These are phyloP conservation scores for Drosophila cognata DNA, from an alignment of 2,888 invertebrate species.

Conservation along the genomic window DNA sequence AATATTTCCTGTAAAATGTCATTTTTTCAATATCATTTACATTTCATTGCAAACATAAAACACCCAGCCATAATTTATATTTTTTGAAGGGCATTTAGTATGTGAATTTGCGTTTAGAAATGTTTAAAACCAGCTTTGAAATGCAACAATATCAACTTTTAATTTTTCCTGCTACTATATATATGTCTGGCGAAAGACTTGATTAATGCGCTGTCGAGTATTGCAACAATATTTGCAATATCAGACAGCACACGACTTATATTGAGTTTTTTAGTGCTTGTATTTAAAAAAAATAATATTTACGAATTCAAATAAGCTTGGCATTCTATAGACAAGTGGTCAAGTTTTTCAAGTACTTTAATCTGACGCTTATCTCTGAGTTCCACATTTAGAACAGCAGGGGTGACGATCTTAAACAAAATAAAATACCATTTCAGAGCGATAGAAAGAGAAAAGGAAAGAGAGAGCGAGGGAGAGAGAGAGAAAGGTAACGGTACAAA, in stretches of 20 bases:
- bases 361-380: slow-evolving; percentile 13
- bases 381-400: not conserved
- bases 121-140: slow-evolving; percentile 5
- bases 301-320: not conserved
- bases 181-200: not conserved
- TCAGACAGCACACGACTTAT: slow-evolving; percentile 11
- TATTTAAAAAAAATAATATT: not conserved
- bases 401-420: not conserved
- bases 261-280: not conserved
- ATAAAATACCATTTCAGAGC: not conserved
- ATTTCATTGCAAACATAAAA: not conserved
- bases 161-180: not conserved
- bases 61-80: not conserved
- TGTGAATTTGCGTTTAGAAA: slow-evolving; percentile 1
- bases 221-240: slow-evolving; percentile 14
- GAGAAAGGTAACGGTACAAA: not conserved
- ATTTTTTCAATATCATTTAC: not conserved
- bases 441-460: not conserved
- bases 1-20: not conserved
- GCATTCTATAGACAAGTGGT: not conserved
- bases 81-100: not conserved
- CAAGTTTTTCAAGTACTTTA: not conserved
- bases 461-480: not conserved
- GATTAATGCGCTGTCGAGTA: slow-evolving; percentile 13
- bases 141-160: not conserved